These are phyloP conservation scores for Carassius carassius DNA, from an alignment of 2,113 vertebrate genomes.

Conservation along the genomic window DNA sequence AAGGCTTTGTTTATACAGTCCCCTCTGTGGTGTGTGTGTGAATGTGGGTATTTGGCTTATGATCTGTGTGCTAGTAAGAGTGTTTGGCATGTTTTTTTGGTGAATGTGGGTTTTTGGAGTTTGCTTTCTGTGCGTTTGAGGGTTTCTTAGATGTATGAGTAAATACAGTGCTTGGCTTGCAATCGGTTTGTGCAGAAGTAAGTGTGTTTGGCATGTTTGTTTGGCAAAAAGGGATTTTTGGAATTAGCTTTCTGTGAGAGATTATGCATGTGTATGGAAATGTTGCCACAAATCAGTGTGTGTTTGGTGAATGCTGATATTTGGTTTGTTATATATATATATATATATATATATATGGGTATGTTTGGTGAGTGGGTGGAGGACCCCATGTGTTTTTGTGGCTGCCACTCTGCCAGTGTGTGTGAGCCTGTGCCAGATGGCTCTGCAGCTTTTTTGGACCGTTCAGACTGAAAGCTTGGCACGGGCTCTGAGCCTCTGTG, in stretches of 20 bases:
- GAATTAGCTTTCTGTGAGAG: neutral
- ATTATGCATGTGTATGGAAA: conserved; percentile 1
- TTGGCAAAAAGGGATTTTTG: neutral
- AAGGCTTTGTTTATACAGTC: conserved; percentile 28
- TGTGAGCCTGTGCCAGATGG: conserved; percentile 61
- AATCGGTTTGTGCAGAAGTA: neutral
- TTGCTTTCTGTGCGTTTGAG: neutral
- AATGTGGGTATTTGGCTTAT: neutral
- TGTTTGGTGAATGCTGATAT: conserved; percentile 34
- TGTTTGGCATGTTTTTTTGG: conserved; percentile 9
- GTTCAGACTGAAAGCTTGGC: conserved; percentile 69
- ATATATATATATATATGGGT: conserved; percentile 15
- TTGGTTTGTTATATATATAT: conserved; percentile 34
- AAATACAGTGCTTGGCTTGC: neutral
- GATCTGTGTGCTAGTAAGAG: conserved; percentile 10
- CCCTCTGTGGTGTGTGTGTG: conserved; percentile 5
- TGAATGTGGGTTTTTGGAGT: conserved; percentile 7
- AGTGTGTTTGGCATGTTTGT: neutral
- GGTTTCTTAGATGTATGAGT: conserved; percentile 7
- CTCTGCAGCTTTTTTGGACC: conserved; percentile 66
- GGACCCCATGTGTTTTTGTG: conserved; percentile 48
- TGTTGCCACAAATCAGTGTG: neutral
- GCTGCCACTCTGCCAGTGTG: conserved; percentile 51
- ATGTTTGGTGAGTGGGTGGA: conserved; percentile 52
- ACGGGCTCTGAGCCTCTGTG: conserved; percentile 62